Base-by-base conservation (phyloP, 2,888 invertebrate genomes). In the Amaurobius ferox region DNA sequence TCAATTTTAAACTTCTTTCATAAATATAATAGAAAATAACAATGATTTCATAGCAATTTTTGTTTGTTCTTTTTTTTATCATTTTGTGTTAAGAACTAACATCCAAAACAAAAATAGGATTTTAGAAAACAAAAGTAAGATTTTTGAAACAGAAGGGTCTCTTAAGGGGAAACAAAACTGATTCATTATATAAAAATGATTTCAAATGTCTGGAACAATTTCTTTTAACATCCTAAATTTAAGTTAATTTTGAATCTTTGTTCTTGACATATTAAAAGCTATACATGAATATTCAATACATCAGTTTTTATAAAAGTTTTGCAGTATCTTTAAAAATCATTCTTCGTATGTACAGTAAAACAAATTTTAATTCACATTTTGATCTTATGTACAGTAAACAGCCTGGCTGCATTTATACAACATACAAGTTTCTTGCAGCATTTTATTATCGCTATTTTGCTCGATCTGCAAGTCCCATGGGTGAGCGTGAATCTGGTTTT, bases 401-500 rank as follows among this genome's bases (percentile, higher is more conserved):
- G n/a, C 9, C 16, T 44, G 6, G 44, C n/a, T 16, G n/a, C 9
- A 44, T 44, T 44, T 44, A 44, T 44, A 44, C 44, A 44, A 44
- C 2, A 44, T 44, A 55, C 3, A 23, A 55, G 5, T 5, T 23
- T 6, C 23, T 6, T 23, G 13, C 5, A 55, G 55, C 55, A 23
- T 7, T 55, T 55, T 1, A 23, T 64, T 16, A n/a, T 29, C 2
- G 13, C 13, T 32, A 78, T 28, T 78, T 78, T 55, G 77, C 48
- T 0, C 77, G 26, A 61, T 5, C 29, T 64, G 62, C 0, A 3
- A 79, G 40, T 16, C 71, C 79, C 68, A 79, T 70, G n/a, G 76
- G 62, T 32, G 77, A 90, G 90, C 73, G 96, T 87, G 72, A 86
- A 94, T 86, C 68, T 19, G 97, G 97, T 92, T 97, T 97, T 89